phyloP scores from a whole-genome alignment of 2,113 vertebrate genomes.

The Peucedramus taeniatus region DNA sequence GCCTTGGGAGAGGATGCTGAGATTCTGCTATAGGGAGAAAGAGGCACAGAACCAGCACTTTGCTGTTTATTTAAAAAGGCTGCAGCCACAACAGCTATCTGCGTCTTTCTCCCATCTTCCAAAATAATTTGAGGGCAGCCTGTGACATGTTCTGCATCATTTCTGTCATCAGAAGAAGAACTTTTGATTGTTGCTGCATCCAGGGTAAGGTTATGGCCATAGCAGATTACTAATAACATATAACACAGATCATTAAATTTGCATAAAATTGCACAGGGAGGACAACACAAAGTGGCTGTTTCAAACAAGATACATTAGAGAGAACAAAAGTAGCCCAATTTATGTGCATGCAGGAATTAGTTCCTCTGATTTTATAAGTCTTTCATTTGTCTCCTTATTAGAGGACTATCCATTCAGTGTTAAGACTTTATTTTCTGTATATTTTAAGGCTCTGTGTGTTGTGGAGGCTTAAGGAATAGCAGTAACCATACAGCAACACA shows the following conservation, averaged over 20 bases:
- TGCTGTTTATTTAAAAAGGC: not conserved
- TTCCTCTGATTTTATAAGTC: not conserved
- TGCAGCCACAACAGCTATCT: not conserved
- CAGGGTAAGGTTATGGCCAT: not conserved
- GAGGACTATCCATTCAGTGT: not conserved
- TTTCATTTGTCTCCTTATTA: not conserved
- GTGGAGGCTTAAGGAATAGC: not conserved
- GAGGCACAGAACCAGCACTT: not conserved
- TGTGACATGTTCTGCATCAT: not conserved
- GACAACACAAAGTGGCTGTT: not conserved
- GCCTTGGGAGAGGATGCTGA: not conserved
- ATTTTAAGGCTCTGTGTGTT: not conserved
- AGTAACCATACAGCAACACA: not conserved
- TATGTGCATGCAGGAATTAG: not conserved
- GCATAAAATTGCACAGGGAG: not conserved
- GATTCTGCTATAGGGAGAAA: not conserved
- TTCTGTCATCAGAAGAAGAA: not conserved
- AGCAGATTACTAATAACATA: not conserved
- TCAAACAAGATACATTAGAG: not conserved
- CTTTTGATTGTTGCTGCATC: not conserved
- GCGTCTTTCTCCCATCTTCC: fast-evolving
- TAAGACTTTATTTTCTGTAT: not conserved
- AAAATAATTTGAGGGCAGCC: not conserved
- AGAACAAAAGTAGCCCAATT: not conserved
- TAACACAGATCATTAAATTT: not conserved